Percentiles rank a stretch among this genome's conserved stretches.
phyloP scores from a whole-genome alignment of 1,140 invertebrate species.

The Heliconius eleuchia region DNA sequence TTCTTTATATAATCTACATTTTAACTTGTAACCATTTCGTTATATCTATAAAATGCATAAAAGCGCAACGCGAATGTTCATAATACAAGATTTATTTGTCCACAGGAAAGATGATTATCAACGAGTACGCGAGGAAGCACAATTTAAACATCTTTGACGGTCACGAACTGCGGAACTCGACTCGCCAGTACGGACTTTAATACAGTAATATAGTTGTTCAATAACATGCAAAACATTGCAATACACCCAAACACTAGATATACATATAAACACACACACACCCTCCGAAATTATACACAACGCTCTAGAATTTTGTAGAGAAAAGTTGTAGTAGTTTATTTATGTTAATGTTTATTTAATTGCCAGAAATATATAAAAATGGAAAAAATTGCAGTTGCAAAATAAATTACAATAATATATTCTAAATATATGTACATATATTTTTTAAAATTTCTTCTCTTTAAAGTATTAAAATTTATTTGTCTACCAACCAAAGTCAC shows the following conservation, averaged over 20 bases:
- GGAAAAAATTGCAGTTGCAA: too few relatives aligned
- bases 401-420: too few relatives aligned
- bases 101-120: constrained; percentile 82
- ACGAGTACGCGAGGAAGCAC: constrained; percentile 86
- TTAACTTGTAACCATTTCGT: not conserved
- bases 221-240: constrained; percentile 45
- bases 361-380: too few relatives aligned
- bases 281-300: not conserved
- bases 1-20: not conserved
- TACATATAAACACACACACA: constrained; percentile 5
- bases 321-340: not conserved
- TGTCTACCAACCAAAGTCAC: not conserved
- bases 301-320: not conserved
- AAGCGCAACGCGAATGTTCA: constrained; percentile 44
- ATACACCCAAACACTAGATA: constrained; percentile 35
- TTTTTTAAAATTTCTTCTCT: not conserved
- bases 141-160: constrained; percentile 88
- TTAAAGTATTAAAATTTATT: not conserved
- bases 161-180: constrained; percentile 84
- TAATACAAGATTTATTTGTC: constrained; percentile 49
- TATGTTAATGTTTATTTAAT: too few relatives aligned
- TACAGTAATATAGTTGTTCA: constrained; percentile 78
- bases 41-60: not conserved
- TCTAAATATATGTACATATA: too few relatives aligned
- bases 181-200: constrained; percentile 87